Base-by-base conservation (phyloP, 2,888 invertebrate species). In the Aromia moschata region DNA sequence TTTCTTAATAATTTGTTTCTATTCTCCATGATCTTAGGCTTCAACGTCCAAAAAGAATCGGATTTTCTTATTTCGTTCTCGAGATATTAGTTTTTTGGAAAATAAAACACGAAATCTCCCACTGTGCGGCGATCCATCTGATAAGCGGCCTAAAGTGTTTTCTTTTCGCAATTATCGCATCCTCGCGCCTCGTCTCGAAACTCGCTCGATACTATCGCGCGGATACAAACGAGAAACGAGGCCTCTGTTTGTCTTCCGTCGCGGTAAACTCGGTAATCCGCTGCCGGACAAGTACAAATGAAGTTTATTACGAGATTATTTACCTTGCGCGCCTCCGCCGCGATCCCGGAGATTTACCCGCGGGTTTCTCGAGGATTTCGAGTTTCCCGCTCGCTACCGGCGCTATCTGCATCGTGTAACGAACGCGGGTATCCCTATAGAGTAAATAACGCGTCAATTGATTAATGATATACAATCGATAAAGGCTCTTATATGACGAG, bases 231-330 rank as follows among this genome's bases (percentile, higher is more conserved):
- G 54, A 37, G 36, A 54, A 44, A 54, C 44, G 54, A 37, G 36
- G 44, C 2, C n/a, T 9, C 11, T 44, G 44, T 45, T 54, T 44
- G 45, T 45, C 54, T 54, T 54, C 44, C 12, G 36, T 44, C 44
- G 54, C 18, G 54, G 54, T 37, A 44, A 37, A 33, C 18, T 44
- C 33, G 54, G 54, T 54, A 54, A 54, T 54, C 54, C 44, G 54
- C 54, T 44, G 37, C 54, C 36, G 54, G 54, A 54, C 54, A 44
- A 45, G 45, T 37, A 54, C 44, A 54, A 54, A 54, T 54, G 41
- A 54, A 54, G 54, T 54, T 54, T 44, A 54, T 54, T 44, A 54
- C 30, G n/a, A 37, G 38, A 45, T 43, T 54, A 54, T 54, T 54
- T 44, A 36, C 54, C 36, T 31, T 18, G 44, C 31, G 18, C 40